Percentiles rank a stretch among this genome's conserved stretches.
Conservation (phyloP, 2,113 vertebrate genomes). For the Prunella fulvescens region DNA sequence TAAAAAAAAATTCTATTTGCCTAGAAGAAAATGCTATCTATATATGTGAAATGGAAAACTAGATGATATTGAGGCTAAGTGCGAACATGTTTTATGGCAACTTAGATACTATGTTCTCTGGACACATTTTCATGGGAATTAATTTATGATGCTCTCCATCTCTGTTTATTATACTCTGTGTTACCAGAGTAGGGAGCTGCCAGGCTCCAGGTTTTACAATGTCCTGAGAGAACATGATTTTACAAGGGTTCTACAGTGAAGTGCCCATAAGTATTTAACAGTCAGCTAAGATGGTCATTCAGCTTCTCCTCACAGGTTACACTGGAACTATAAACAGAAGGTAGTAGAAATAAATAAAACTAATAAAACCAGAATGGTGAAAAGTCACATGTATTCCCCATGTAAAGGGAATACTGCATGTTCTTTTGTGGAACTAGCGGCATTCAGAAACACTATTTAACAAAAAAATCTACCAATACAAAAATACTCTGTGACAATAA, state of each 20-base stretch:
- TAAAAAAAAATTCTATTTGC: neutral
- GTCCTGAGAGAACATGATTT: neutral
- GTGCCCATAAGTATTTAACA: neutral
- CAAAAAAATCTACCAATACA: neutral
- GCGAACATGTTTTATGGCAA: neutral
- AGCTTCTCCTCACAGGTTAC: neutral
- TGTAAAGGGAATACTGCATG: neutral
- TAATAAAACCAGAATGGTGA: constrained; percentile 2
- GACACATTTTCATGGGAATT: neutral
- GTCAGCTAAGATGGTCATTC: neutral
- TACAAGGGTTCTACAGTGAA: neutral
- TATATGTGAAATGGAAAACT: neutral
- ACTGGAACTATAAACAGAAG: constrained; percentile 24
- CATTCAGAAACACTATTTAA: neutral
- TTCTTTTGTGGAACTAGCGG: neutral
- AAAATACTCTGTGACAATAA: neutral
- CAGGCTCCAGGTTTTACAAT: neutral
- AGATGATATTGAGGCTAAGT: neutral
- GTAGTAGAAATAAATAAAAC: constrained; percentile 38
- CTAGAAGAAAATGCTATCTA: neutral
- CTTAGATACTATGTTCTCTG: neutral
- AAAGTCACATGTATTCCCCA: neutral
- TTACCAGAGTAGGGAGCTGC: neutral
- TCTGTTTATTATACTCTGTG: neutral
- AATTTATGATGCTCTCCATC: neutral